Conservation (phyloP, 1,140 invertebrate genomes). For the Zeugodacus cucurbitae region DNA sequence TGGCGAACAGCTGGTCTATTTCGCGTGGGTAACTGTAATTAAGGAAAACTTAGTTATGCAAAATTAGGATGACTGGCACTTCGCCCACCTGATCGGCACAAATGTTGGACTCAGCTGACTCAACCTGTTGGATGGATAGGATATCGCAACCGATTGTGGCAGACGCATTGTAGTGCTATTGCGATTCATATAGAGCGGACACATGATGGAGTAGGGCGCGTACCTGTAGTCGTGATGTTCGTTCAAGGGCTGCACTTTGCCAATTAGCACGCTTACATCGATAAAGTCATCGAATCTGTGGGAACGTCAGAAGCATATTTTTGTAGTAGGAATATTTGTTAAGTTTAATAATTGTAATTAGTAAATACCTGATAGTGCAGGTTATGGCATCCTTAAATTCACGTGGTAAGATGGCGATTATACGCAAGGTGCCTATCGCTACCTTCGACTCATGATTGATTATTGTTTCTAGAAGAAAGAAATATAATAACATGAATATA, state of each 20-base stretch:
- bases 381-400: conserved; percentile 50
- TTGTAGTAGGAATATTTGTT: not conserved
- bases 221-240: conserved; percentile 60
- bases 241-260: conserved; percentile 54
- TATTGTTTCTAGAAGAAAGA: conserved; percentile 48
- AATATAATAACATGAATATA: not conserved
- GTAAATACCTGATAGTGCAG: conserved; percentile 53
- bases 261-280: conserved; percentile 52
- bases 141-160: conserved; percentile 56
- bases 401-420: conserved; percentile 58
- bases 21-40: conserved; percentile 56
- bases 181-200: conserved; percentile 51
- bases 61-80: not conserved
- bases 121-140: conserved; percentile 54
- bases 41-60: not conserved
- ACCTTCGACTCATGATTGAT: conserved; percentile 50
- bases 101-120: conserved; percentile 58
- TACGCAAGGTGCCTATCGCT: conserved; percentile 55
- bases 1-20: conserved; percentile 52
- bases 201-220: conserved; percentile 60
- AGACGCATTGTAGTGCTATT: conserved; percentile 44
- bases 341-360: not conserved
- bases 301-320: not conserved
- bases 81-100: conserved; percentile 57
- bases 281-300: conserved; percentile 51